Evolutionary conservation across 2,888 invertebrate genomes (phyloP), one percentile per base, ranked within the genome.

Genomic region (Fragum whitleyi): DNA sequence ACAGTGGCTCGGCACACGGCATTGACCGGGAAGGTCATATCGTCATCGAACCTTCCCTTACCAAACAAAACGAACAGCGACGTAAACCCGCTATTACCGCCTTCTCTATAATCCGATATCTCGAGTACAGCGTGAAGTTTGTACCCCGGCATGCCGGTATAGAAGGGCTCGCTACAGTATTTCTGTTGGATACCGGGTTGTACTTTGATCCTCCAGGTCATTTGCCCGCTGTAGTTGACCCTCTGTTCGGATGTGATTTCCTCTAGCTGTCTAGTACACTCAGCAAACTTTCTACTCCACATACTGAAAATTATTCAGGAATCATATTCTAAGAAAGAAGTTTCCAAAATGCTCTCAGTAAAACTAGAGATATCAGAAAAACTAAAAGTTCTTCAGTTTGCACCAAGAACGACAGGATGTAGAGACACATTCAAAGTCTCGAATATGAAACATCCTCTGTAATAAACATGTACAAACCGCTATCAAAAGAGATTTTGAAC

Each of bases 71-170:
- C 61, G 69, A 82, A 86, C 29, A 90, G 61, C n/a, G 87, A 87
- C 1, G 86, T 70, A 67, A 83, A 90, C 47, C 47, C 47, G 36
- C 61, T 65, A n/a, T 81, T 76, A 16, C 65, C 73, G 2, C 83
- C 84, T 26, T 90, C 86, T 5, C 74, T 73, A 51, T 79, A 80
- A 9, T 88, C 89, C 23, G 83, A 77, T 53, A 88, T 69, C 23
- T 90, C 88, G 26, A 91, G 74, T 1, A 71, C 74, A 28, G 88
- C 62, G 32, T 81, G 70, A 23, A 90, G 83, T 72, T 87, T 89
- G 85, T 90, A 91, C 0, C 91, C 90, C 28, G 91, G 91, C n/a
- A 86, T 86, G 32, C 88, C 88, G 0, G 89, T 89, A 73, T 89
- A 90, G 77, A 91, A 90, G 21, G 87, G 81, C 5, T 82, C 86